Evolutionary conservation across 2,888 invertebrate genomes (phyloP).

Genomic region (Didymodactylos carnosus): DNA sequence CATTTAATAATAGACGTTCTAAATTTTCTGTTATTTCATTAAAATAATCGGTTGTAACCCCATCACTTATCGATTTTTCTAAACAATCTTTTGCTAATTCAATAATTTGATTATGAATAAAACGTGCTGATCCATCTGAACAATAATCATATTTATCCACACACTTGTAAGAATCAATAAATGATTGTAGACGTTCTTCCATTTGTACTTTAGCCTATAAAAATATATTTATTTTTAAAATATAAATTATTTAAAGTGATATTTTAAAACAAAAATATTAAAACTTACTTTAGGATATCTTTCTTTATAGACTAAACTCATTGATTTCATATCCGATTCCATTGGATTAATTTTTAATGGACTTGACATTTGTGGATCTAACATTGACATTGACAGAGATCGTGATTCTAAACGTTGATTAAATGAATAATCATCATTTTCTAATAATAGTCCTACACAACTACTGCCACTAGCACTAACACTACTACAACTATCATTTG

Average conservation of each 20-base stretch:
- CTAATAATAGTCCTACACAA: not conserved
- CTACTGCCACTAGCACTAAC: not conserved
- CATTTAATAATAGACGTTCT: conserved; percentile 73
- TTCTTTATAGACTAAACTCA: not conserved
- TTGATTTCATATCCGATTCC: not conserved
- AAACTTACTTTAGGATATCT: not conserved
- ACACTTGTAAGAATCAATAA: conserved; percentile 4
- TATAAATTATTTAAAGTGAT: no score
- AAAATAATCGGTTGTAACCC: conserved; percentile 85
- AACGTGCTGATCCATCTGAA: conserved; percentile 57
- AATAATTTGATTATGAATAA: conserved; percentile 63
- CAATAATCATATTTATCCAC: not conserved
- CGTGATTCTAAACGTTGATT: not conserved
- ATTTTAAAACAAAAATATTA: no score
- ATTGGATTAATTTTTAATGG: not conserved
- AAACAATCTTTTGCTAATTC: conserved; percentile 91
- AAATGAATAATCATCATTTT: not conserved
- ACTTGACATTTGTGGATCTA: not conserved
- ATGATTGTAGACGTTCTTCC: conserved; percentile 8
- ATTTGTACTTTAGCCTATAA: conserved; percentile 8
- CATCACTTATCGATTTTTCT: conserved; percentile 76
- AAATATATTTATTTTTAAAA: conserved; percentile 10
- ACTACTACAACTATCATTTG: not conserved
- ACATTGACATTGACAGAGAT: not conserved
- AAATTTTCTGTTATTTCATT: conserved; percentile 93